Conservation (phyloP, 2,113 vertebrate species). For the Natator depressus region DNA sequence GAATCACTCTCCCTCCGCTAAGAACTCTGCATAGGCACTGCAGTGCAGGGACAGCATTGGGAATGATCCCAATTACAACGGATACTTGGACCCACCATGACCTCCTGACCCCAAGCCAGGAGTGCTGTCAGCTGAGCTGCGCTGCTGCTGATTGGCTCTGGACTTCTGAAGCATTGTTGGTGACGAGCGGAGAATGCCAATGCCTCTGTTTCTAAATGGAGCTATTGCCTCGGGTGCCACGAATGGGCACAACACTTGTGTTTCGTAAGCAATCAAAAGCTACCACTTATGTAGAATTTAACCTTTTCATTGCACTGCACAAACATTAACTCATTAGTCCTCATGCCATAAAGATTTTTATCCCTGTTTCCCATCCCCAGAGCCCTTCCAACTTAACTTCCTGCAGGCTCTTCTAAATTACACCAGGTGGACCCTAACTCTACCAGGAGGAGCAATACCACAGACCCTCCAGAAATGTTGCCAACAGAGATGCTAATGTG, state of each 20-base stretch:
- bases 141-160: fast-evolving
- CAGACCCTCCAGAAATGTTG: neutral
- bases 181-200: neutral
- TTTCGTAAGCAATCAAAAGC: neutral
- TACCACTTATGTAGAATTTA: neutral
- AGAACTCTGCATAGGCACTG: conserved; percentile 69
- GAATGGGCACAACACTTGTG: fast-evolving
- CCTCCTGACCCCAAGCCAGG: neutral
- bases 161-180: neutral
- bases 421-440: neutral
- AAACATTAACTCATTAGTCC: neutral
- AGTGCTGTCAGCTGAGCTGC: fast-evolving
- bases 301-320: fast-evolving
- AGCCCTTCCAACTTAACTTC: neutral
- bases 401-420: neutral
- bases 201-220: neutral
- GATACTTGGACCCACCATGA: neutral
- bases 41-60: conserved; percentile 70
- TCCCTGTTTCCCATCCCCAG: neutral
- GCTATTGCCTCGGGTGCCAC: neutral
- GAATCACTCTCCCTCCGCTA: conserved; percentile 50
- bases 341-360: neutral
- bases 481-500: neutral
- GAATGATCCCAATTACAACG: neutral
- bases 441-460: neutral